phyloP scores from a whole-genome alignment of 2,797 vertebrate genomes.

The Pipistrellus kuhlii region DNA sequence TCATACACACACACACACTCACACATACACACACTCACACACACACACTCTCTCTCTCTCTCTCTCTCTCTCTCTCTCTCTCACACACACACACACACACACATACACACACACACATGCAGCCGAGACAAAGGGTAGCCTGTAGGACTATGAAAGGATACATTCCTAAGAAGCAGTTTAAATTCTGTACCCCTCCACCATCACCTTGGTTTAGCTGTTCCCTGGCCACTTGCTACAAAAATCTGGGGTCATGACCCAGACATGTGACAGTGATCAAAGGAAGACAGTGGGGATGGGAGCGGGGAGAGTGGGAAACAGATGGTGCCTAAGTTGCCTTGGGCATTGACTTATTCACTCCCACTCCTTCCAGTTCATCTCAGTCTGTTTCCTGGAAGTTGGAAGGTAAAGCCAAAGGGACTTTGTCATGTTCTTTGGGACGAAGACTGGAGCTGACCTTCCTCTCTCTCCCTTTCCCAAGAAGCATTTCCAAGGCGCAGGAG shows the following conservation, averaged over 20 bases:
- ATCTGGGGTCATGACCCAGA: neutral
- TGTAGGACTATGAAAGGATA: neutral
- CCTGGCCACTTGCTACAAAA: neutral
- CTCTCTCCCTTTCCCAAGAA: neutral
- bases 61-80: no score
- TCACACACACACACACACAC: no score
- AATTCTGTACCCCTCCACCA: neutral
- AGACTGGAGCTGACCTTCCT: neutral
- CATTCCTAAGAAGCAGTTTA: neutral
- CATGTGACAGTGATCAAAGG: neutral
- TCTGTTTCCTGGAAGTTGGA: neutral
- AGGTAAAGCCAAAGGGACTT: neutral
- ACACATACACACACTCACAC: no score
- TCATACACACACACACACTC: no score
- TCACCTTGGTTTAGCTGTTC: neutral
- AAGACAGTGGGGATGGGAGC: neutral
- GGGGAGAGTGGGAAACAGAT: no score
- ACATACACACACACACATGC: rapidly evolving
- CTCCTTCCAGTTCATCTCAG: neutral
- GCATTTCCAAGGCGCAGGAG: neutral
- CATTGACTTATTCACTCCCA: neutral
- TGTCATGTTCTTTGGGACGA: neutral
- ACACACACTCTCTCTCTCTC: no score
- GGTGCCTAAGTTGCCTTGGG: neutral
- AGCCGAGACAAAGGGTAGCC: neutral